These are phyloP conservation scores for Borostomias antarcticus DNA, from an alignment of 2,797 vertebrate species.

Conservation along the genomic window DNA sequence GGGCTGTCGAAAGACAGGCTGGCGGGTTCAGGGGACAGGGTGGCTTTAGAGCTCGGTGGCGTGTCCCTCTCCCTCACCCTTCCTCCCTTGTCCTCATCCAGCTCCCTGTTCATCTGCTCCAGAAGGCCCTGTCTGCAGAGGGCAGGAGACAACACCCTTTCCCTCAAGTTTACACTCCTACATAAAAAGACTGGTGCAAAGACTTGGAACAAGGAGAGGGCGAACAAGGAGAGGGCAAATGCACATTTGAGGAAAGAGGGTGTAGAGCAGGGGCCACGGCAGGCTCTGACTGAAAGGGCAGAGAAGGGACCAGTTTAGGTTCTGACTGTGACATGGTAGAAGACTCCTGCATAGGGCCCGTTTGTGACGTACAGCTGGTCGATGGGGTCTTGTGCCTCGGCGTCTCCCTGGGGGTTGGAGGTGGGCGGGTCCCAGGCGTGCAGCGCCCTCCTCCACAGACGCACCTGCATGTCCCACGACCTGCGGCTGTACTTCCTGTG, in stretches of 20 bases:
- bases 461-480: slow-evolving; percentile 89
- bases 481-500: slow-evolving; percentile 83
- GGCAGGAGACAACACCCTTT: background rate
- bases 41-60: slow-evolving; percentile 45
- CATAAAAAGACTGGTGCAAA: too few relatives aligned
- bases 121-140: slow-evolving; percentile 41
- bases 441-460: slow-evolving; percentile 83
- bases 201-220: background rate
- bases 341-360: too few relatives aligned
- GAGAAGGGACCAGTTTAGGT: too few relatives aligned
- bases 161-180: background rate
- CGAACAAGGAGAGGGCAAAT: background rate
- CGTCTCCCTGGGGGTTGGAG: slow-evolving; percentile 32
- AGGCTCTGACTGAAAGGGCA: too few relatives aligned
- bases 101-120: slow-evolving; percentile 44
- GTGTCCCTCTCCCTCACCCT: slow-evolving; percentile 55
- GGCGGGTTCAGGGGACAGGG: slow-evolving; percentile 44
- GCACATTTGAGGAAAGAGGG: too few relatives aligned
- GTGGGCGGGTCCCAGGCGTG: slow-evolving; percentile 82
- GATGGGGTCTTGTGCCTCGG: slow-evolving; percentile 61
- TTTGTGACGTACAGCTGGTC: slow-evolving; percentile 72
- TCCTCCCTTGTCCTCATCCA: slow-evolving; percentile 49
- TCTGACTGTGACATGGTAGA: background rate
- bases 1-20: slow-evolving; percentile 37
- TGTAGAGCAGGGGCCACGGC: too few relatives aligned